Evolutionary conservation across 2,888 invertebrate genomes (phyloP).

Genomic region (Pachycephus smyrnensis): DNA sequence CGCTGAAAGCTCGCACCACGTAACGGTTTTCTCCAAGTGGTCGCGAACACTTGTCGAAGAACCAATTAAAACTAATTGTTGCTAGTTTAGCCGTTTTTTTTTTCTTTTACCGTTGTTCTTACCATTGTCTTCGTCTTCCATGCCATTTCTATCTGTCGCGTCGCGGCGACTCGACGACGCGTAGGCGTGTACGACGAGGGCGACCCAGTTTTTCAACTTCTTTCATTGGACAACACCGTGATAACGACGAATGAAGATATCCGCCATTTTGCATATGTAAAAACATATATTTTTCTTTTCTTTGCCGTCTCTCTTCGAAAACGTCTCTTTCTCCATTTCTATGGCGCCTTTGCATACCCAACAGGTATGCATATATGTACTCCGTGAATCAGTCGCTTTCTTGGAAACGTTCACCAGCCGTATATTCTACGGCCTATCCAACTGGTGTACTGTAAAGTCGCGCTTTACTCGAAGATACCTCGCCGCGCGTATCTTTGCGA

Average conservation of each 20-base stretch:
- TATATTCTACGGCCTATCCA: no score
- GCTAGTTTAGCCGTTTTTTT: constrained; percentile 27
- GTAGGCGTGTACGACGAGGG: not conserved
- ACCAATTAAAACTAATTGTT: constrained; percentile 32
- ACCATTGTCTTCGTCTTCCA: constrained; percentile 5
- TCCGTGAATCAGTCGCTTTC: no score
- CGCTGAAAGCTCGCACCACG: no score
- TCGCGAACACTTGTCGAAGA: constrained; percentile 7
- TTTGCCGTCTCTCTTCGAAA: no score
- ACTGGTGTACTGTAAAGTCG: no score
- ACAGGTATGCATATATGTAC: no score
- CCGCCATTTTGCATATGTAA: not conserved
- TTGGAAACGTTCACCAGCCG: no score
- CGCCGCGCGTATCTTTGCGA: no score
- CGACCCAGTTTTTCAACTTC: constrained; percentile 26
- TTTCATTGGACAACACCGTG: not conserved
- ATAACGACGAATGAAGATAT: not conserved
- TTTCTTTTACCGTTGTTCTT: constrained; percentile 10
- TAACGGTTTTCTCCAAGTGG: not conserved
- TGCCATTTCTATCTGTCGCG: not conserved
- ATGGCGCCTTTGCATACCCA: no score
- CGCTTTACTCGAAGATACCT: no score
- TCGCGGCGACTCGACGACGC: not conserved
- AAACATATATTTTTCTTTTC: not conserved
- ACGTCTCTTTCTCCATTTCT: no score